Conservation (phyloP, 2,797 vertebrate species). For the Lutjanus campechanus region DNA sequence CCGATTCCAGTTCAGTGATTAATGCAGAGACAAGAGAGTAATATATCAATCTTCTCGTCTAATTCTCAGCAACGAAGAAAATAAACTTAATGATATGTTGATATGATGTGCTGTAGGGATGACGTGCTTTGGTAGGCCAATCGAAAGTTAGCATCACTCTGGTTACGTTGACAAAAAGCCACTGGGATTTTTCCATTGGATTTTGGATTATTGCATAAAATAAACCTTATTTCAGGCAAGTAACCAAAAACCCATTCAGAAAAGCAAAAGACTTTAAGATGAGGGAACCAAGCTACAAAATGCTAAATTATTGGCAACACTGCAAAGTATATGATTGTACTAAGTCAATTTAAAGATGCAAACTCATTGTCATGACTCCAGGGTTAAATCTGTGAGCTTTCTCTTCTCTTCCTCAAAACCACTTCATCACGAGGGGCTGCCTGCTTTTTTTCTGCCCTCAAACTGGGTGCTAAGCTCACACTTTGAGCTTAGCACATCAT, state of each 20-base stretch:
- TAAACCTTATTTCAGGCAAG: too few species aligned
- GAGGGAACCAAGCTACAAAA: too few species aligned
- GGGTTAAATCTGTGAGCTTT: constrained; percentile 9
- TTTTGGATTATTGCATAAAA: too few species aligned
- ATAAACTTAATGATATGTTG: not conserved
- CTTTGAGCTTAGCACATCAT: constrained; percentile 30
- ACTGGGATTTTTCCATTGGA: too few species aligned
- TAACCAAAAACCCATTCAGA: too few species aligned
- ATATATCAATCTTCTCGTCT: not conserved
- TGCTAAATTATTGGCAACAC: not conserved
- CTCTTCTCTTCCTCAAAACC: not conserved
- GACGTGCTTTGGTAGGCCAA: too few species aligned
- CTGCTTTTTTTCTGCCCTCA: constrained; percentile 26
- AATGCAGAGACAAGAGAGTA: not conserved
- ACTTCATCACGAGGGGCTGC: not conserved
- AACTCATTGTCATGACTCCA: not conserved
- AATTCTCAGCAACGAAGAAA: not conserved
- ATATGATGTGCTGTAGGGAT: not conserved
- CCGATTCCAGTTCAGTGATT: not conserved
- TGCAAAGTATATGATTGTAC: not conserved
- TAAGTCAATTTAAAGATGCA: too few species aligned
- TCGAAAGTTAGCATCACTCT: too few species aligned
- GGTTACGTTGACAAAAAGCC: too few species aligned
- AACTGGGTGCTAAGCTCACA: too few species aligned
- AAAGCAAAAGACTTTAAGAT: too few species aligned